Conservation (phyloP, 2,888 invertebrate genomes). For the Dicranocentrus wangi region DNA sequence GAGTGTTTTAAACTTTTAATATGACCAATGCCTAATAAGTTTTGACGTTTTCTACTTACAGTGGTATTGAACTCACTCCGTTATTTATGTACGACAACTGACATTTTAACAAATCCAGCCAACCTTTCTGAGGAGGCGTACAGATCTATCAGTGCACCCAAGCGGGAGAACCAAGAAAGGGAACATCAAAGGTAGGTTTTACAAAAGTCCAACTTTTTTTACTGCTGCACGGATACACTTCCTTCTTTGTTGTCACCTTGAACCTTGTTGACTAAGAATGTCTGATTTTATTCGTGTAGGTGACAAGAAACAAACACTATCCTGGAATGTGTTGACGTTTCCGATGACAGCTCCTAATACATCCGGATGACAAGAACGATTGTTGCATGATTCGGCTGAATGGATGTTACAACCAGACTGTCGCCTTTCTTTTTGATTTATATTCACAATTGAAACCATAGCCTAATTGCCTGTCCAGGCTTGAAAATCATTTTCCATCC, state of each 20-base stretch:
- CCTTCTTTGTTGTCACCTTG: background rate
- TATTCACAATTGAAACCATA: background rate
- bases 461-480: background rate
- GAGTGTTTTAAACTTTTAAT: background rate
- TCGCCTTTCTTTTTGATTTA: constrained; percentile 34
- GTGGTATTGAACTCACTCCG: constrained; percentile 93
- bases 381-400: constrained; percentile 5
- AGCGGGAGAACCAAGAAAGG: constrained; percentile 57
- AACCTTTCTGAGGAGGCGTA: constrained; percentile 92
- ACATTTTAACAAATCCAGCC: constrained; percentile 91
- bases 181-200: constrained; percentile 48
- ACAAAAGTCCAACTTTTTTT: background rate
- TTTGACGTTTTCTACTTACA: constrained; percentile 76
- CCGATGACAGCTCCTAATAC: constrained; percentile 48
- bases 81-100: constrained; percentile 92
- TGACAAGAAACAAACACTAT: constrained; percentile 36
- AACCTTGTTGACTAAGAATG: background rate
- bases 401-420: constrained; percentile 20
- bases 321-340: constrained; percentile 30
- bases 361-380: background rate
- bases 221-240: no score
- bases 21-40: background rate
- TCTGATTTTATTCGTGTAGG: constrained; percentile 8
- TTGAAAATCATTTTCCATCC: constrained; percentile 41
- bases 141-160: constrained; percentile 79